A percentile compares a stretch with the other conserved stretches of the same genome.
These are phyloP conservation scores for Arion vulgaris DNA, from an alignment of 1,140 invertebrate genomes.

Conservation along the genomic window DNA sequence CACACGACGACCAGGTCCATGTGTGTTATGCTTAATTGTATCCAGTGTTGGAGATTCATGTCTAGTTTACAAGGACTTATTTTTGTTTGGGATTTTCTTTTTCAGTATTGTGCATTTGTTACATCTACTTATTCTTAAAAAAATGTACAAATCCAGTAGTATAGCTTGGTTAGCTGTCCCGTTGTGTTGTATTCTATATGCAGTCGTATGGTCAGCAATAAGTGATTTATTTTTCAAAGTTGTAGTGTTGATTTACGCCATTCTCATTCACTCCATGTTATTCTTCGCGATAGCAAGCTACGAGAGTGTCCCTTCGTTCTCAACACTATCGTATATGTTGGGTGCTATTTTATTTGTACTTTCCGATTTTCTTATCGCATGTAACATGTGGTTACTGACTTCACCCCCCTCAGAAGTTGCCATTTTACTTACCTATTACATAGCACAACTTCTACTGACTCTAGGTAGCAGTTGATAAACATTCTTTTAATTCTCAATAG, in stretches of 20 bases:
- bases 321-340: not conserved
- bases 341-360: conserved; percentile 12
- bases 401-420: not conserved
- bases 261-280: conserved; percentile 19
- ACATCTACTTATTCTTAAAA: not conserved
- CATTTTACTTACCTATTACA: conserved; percentile 30
- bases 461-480: not conserved
- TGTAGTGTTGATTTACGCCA: not conserved
- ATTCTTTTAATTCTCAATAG: too few relatives aligned
- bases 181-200: not conserved
- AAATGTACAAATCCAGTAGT: not conserved
- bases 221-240: not conserved
- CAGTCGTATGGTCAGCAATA: not conserved
- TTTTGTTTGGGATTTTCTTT: not conserved
- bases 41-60: conserved; percentile 15
- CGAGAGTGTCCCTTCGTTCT: not conserved
- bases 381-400: not conserved
- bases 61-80: conserved; percentile 13
- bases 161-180: not conserved
- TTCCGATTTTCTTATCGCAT: conserved; percentile 25
- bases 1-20: not conserved
- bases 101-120: conserved; percentile 6
- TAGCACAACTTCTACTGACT: conserved; percentile 27
- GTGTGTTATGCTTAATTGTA: not conserved
- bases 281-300: conserved; percentile 19